phyloP scores from a whole-genome alignment of 1,140 invertebrate genomes.

The Drosophila ananassae region DNA sequence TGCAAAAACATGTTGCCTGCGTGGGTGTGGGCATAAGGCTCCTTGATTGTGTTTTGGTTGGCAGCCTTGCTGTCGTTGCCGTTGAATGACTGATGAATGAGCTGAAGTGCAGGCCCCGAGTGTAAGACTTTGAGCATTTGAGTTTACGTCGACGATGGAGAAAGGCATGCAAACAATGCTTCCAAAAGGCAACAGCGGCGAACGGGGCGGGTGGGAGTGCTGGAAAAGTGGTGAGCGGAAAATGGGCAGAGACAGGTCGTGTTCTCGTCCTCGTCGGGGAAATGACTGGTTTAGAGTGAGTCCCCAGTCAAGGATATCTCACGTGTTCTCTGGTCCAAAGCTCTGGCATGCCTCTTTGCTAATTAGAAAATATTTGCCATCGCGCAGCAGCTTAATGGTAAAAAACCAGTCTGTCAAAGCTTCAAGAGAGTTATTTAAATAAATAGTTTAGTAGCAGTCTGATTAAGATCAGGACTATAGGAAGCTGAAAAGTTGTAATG shows the following conservation, averaged over 20 bases:
- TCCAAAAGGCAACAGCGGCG: slow-evolving; percentile 7
- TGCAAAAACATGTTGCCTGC: slow-evolving; percentile 74
- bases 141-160: slow-evolving; percentile 35
- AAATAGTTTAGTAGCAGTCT: not conserved
- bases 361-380: slow-evolving; percentile 51
- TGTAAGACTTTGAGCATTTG: slow-evolving; percentile 41
- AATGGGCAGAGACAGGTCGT: slow-evolving; percentile 31
- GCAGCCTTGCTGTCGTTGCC: slow-evolving; percentile 24
- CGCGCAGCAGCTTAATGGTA: slow-evolving; percentile 10
- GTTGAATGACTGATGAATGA: slow-evolving; percentile 74
- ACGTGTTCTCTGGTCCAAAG: slow-evolving; percentile 13
- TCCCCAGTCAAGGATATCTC: slow-evolving; percentile 12
- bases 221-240: slow-evolving; percentile 9
- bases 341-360: slow-evolving; percentile 24
- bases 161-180: slow-evolving; percentile 71
- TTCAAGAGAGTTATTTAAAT: not conserved
- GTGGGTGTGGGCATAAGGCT: slow-evolving; percentile 34
- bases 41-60: slow-evolving; percentile 36
- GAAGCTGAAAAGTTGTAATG: too few species aligned
- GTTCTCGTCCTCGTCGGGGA: slow-evolving; percentile 6
- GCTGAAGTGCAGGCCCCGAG: slow-evolving; percentile 49
- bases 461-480: too few species aligned
- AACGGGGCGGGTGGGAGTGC: not conserved
- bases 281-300: slow-evolving; percentile 10
- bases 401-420: slow-evolving; percentile 17